A percentile compares a stretch with the other conserved stretches of the same genome.
Evolutionary conservation across 2,113 vertebrate species (phyloP).

Genomic region (Charadrius vociferus): DNA sequence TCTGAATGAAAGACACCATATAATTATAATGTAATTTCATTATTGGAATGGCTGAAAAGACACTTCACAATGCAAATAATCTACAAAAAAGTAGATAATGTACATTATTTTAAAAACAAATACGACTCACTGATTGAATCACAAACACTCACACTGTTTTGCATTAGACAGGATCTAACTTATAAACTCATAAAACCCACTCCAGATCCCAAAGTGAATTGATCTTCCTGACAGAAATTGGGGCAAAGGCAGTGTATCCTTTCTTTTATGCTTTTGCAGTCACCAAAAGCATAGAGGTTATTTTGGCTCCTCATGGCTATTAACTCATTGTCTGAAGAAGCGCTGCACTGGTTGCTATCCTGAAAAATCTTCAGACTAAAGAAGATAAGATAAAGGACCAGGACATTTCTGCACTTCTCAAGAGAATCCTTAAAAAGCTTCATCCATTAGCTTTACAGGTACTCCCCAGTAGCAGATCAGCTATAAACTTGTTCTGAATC

Average conservation of each 20-base stretch:
- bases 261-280: background rate
- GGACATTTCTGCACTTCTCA: background rate
- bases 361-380: background rate
- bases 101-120: background rate
- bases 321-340: background rate
- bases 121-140: accelerated
- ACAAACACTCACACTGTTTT: background rate
- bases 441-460: background rate
- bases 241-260: background rate
- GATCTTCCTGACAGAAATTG: background rate
- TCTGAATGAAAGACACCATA: background rate
- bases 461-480: background rate
- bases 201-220: background rate
- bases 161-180: background rate
- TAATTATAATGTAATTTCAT: background rate
- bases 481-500: background rate
- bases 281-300: background rate
- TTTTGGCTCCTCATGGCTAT: background rate
- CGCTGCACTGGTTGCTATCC: background rate
- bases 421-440: background rate
- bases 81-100: background rate
- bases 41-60: background rate
- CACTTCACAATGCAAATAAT: background rate
- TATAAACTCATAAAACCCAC: background rate
- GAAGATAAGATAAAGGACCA: background rate